Conservation (phyloP, 30 jellyfish, hydroid and myxozoan species). For the Mastigias papua region DNA sequence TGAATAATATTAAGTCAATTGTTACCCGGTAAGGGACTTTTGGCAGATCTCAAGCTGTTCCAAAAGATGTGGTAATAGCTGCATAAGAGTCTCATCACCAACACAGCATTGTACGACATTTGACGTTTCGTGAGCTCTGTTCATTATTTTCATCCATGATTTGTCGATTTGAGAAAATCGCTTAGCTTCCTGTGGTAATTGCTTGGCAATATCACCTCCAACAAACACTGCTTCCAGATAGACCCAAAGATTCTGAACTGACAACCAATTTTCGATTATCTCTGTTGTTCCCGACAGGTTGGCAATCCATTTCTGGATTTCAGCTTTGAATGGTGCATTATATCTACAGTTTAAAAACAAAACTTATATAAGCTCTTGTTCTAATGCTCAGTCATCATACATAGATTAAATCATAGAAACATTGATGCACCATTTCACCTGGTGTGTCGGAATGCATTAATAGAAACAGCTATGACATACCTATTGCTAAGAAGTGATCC, state of each 20-base stretch:
- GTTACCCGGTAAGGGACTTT: conserved; percentile 88
- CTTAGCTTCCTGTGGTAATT: conserved; percentile 90
- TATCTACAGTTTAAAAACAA: conserved; percentile 68
- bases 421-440: too few species aligned
- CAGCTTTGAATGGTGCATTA: conserved; percentile 86
- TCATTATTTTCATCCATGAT: conserved; percentile 93
- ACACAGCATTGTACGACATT: conserved; percentile 91
- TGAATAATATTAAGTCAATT: too few species aligned
- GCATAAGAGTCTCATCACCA: conserved; percentile 90
- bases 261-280: conserved; percentile 85
- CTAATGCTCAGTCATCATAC: too few species aligned
- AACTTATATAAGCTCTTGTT: too few species aligned
- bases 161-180: conserved; percentile 85
- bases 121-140: conserved; percentile 87
- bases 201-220: conserved; percentile 95
- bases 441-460: too few species aligned
- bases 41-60: conserved; percentile 93
- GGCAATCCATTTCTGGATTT: conserved; percentile 87
- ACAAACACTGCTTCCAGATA: conserved; percentile 92
- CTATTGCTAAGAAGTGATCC: conserved; percentile 91
- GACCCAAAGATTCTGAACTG: conserved; percentile 91
- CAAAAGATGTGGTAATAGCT: conserved; percentile 82
- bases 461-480: conserved; percentile 6
- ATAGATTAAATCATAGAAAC: too few species aligned
- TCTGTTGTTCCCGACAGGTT: conserved; percentile 84